Evolutionary conservation across 1,140 invertebrate genomes (phyloP), one percentile per base, ranked within the genome.

Genomic region (Chironomus tepperi): DNA sequence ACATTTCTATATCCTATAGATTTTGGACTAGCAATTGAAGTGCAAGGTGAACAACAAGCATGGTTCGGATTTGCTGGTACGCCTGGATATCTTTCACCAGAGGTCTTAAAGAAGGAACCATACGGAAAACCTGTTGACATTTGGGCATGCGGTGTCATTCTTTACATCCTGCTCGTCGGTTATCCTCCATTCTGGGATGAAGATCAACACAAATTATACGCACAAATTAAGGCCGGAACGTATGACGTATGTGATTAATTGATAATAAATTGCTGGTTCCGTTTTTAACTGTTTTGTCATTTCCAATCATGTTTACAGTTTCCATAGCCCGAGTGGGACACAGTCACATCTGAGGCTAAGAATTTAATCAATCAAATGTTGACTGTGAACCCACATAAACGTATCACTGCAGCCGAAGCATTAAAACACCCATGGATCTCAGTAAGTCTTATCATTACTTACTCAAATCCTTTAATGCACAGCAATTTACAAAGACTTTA

Each of bases 181-280:
- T 99, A 99, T 85, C 98, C 98, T 24, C 98, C 98, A 70, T 99
- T 99, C 84, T 99, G 98, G 98, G 98, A 99, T 88, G 98, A 99
- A 87, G 98, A 99, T 85, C 98, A 99, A 82, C 96, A 99, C 83
- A 89, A 97, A 79, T 87, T 99, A 76, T 99, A 99, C 85, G 95
- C 95, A 79, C 98, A 99, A 88, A 99, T 99, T 80, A 99, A 99
- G 88, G 93, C 95, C 77, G 98, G 98, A 77, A 96, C 97, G 78
- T 99, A 99, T 85, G 98, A 99, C 86, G 95, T 97, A 88, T 90
- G 92, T 87, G 43, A 73, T 5, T 72, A 18, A 34, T 21, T 47
- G 24, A 34, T 5, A 34, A 2, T 34, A 34, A 34, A 34, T 34
- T 34, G 24, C 24, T 34, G 2, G 5, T 34, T 34, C 24, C 5